Base-by-base conservation (phyloP, 2,797 vertebrate genomes). In the Gephyroberyx darwinii region DNA sequence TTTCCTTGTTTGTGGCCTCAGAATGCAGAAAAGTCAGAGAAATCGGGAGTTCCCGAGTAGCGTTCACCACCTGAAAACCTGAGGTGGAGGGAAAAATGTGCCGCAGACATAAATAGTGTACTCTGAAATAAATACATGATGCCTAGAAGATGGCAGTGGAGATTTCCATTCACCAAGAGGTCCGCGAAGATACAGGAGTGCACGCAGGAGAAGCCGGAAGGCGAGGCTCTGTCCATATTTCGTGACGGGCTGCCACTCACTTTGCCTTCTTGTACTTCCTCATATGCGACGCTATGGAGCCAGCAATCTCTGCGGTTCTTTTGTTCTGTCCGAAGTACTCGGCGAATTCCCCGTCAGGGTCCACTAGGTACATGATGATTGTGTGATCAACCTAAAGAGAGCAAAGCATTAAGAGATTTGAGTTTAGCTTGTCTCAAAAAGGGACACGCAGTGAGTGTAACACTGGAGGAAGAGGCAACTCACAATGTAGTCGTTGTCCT, bases 261-360 rank as follows among this genome's bases (percentile, higher is more conserved):
- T 78, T 65, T 3, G 4, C 52, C 26, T 81, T 87, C 69, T 69
- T 68, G 82, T 92, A 82, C 37, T 93, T 94, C 68, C 95, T 95
- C 96, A 99, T 99, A 65, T 96, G 91, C 0, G 92, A 89, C 5
- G 96, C 96, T 67, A 99, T 91, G 0, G 94, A 93, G 63, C 72
- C 76, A 0, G 87, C 84, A 88, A 99, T 98, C 91, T 99, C 97
- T 2, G 70, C 0, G 0, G 76, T 94, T 52, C 19, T 95, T 89
- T 97, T 99, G 88, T 98, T 99, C 84, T 99, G 98, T 80, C 97
- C 98, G 47, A 93, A 99, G 86, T 98, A 99, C 67, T 99, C 96
- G 51, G 96, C 50, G 0, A 99, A 99, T 14, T 91, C 82, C 8
- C 97, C 97, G 30, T 97, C 95, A 0, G 98, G 98, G 63, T 95